Percentiles rank a stretch among this genome's conserved stretches.
These are phyloP conservation scores for Acestrorhynchus altus DNA, from an alignment of 2,797 vertebrate genomes.

Conservation along the genomic window DNA sequence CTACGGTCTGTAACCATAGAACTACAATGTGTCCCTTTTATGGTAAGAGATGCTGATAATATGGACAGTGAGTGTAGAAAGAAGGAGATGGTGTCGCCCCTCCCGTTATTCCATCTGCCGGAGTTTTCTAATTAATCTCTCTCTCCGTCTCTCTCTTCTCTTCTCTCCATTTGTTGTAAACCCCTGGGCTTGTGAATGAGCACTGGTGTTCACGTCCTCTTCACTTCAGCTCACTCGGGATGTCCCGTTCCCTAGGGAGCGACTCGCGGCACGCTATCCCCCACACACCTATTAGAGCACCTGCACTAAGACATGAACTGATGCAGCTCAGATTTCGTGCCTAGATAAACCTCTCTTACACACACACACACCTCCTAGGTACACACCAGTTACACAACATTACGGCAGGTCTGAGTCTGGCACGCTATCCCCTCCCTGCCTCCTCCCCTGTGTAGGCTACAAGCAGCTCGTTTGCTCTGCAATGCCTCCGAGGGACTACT, in stretches of 20 bases:
- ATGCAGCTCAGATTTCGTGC: slow-evolving; percentile 58
- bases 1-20: too few species aligned
- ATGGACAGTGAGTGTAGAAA: too few species aligned
- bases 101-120: too few species aligned
- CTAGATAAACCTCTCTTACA: neutral
- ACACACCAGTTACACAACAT: slow-evolving; percentile 29
- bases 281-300: slow-evolving; percentile 74
- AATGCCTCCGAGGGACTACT: slow-evolving; percentile 13
- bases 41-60: too few species aligned
- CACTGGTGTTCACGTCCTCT: slow-evolving; percentile 15
- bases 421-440: slow-evolving; percentile 63
- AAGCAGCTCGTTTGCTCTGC: slow-evolving; percentile 20
- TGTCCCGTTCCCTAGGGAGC: slow-evolving; percentile 59
- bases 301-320: slow-evolving; percentile 64
- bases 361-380: neutral
- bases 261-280: slow-evolving; percentile 75
- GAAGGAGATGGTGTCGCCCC: too few species aligned
- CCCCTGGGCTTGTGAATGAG: slow-evolving; percentile 2
- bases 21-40: too few species aligned
- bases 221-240: slow-evolving; percentile 5
- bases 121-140: neutral
- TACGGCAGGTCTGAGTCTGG: slow-evolving; percentile 51
- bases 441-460: slow-evolving; percentile 9
- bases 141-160: neutral
- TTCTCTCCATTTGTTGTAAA: neutral